Conservation (phyloP, 1,140 invertebrate genomes). For the Dendrolimus punctatus region DNA sequence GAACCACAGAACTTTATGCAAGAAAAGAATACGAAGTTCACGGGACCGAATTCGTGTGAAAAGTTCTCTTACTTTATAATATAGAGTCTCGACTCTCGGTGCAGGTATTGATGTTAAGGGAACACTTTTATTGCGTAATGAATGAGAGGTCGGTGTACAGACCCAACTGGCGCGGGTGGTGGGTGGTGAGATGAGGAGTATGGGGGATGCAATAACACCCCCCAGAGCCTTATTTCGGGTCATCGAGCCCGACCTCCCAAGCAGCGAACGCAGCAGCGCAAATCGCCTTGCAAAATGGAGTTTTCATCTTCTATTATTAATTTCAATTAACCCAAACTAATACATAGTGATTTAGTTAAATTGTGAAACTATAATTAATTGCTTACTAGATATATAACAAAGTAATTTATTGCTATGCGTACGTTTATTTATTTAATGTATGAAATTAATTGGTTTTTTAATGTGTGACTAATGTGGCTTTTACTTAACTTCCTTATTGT, state of each 20-base stretch:
- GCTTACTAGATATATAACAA: too few species aligned
- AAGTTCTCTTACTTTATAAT: not conserved
- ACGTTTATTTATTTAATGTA: too few species aligned
- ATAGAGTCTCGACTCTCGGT: constrained; percentile 11
- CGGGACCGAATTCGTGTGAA: too few species aligned
- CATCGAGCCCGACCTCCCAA: constrained; percentile 47
- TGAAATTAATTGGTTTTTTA: too few species aligned
- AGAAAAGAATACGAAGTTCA: too few species aligned
- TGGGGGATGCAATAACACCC: constrained; percentile 34
- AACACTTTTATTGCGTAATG: constrained; percentile 63
- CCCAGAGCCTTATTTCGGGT: constrained; percentile 58
- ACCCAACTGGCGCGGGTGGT: constrained; percentile 8
- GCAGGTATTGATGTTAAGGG: constrained; percentile 20
- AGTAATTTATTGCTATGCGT: too few species aligned
- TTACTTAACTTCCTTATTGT: too few species aligned
- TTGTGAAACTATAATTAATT: too few species aligned
- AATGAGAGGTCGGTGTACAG: constrained; percentile 51
- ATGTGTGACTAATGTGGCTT: too few species aligned
- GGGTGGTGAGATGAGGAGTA: constrained; percentile 12
- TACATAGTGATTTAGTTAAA: too few species aligned
- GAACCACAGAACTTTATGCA: too few species aligned
- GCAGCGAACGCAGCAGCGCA: constrained; percentile 38
- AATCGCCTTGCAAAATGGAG: constrained; percentile 46
- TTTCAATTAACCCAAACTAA: constrained; percentile 24
- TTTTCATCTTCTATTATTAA: constrained; percentile 43